Evolutionary conservation across 2,888 invertebrate genomes (phyloP).

Genomic region (Drosophila pseudotakahashii): DNA sequence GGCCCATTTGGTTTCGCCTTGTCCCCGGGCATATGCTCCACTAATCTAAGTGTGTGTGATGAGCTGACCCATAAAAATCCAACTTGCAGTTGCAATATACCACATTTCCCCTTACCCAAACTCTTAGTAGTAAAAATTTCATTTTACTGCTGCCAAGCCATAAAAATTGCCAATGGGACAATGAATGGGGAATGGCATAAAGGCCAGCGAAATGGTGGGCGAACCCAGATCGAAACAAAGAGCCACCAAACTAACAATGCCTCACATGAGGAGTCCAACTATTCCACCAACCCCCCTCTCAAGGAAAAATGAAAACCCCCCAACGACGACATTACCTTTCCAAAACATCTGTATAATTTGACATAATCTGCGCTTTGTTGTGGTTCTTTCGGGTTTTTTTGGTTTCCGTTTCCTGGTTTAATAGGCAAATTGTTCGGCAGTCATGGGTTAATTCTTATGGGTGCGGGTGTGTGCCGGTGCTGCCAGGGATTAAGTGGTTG

Average conservation of each 20-base stretch:
- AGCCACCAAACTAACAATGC: constrained; percentile 21
- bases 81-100: constrained; percentile 52
- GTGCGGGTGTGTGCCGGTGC: constrained; percentile 35
- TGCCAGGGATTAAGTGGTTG: constrained; percentile 59
- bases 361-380: constrained; percentile 74
- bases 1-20: constrained; percentile 11
- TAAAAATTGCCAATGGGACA: constrained; percentile 65
- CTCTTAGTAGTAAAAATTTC: constrained; percentile 52
- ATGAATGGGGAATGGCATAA: constrained; percentile 25
- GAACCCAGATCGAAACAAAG: constrained; percentile 20
- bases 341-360: constrained; percentile 70
- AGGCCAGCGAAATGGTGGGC: constrained; percentile 7
- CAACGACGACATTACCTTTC: constrained; percentile 48
- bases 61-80: constrained; percentile 61
- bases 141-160: constrained; percentile 50
- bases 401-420: constrained; percentile 30
- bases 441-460: constrained; percentile 41
- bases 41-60: constrained; percentile 51
- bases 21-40: constrained; percentile 61
- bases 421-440: constrained; percentile 44
- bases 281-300: not conserved
- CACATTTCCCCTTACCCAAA: not conserved
- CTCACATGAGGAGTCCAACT: constrained; percentile 7
- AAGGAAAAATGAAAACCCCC: not conserved
- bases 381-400: constrained; percentile 32